Base-by-base conservation (phyloP, 2,113 vertebrate genomes). In the Gavialis gangeticus region DNA sequence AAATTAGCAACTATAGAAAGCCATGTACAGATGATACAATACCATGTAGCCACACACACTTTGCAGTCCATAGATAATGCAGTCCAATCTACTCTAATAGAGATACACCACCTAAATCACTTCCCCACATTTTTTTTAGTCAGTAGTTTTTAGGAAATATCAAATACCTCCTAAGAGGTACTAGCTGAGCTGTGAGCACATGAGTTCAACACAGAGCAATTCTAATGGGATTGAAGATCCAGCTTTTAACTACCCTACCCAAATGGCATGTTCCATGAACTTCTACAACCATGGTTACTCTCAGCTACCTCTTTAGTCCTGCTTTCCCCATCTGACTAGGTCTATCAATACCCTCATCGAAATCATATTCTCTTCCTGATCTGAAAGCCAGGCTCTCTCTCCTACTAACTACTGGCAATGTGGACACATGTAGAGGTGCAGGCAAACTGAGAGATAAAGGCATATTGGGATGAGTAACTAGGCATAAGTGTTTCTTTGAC, bases 101-200 rank as follows among this genome's bases (percentile, higher is more conserved):
- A 80, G 58, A 25, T 64, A 27, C 3, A 22, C 57, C 64, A 62
- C 21, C 21, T 25, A 12, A 63, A 59, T 14, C 34, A 79, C 24
- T 21, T 59, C 11, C 71, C 66, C 46, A 78, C 18, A 93, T 75
- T 55, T 57, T 59, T 21, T 1, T 77, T 67, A 84, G 34, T 15
- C 60, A 84, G 3, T 2, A 25, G 55, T 15, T 11, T 56, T 84
- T 76, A 7, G 8, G 78, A 56, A 17, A 17, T 55, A 30, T 12
- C 30, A 88, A 94, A 81, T 1, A 79, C 4, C 17, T 75, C n/a
- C 69, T 25, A 5, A 56, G 27, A 5, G 85, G 37, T 30, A 55
- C 75, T 86, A 73, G 0, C 0, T 25, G 37, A 92, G 34, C 30
- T 16, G 0, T 1, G 6, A 79, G 28, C 66, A 78, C 0, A 0